Base-by-base conservation (phyloP, 2,797 vertebrate species). In the Channa striata region DNA sequence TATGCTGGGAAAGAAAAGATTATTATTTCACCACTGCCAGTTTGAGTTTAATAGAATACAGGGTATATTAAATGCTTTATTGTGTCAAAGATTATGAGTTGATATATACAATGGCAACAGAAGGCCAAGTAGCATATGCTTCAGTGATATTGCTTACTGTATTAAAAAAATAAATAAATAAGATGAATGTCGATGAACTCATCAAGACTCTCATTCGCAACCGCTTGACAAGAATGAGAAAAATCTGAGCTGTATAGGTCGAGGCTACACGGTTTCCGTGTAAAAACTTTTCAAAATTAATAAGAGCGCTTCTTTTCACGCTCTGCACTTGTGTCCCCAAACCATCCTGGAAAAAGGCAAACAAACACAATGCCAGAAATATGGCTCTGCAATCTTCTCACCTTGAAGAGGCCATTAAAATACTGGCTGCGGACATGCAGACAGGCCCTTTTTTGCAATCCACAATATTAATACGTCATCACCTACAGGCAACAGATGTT, bases 1-100 rank as follows among this genome's bases (percentile, higher is more conserved):
- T 50, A 99, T 96, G 80, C 98, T 99, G 81, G 6, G 12, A 46
- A 40, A 20, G 17, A 67, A 59, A 4, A 39, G 0, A 19, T 8
- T 4, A 25, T 47, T 54, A 48, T 59, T 37, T 33, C 25, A 30
- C 4, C 25, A 30, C 25, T 30, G 25, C 25, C 25, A 30, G 23
- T 67, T 52, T 30, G 10, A 74, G 6, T 59, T 51, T 13, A 14
- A 21, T 39, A 0, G 20, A 33, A 5, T 46, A 12, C 57, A 59
- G 21, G 20, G 36, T 11, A 16, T 1, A 56, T 48, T 43, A 40
- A 50, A 46, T 19, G 23, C 11, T 34, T 46, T 12, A 3, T 7
- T 11, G 34, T 64, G 53, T 58, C 19, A 51, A 21, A 48, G 20
- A 36, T 8, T 14, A 21, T 14, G n/a, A 57, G 20, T 16, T 64